Evolutionary conservation across 2,888 invertebrate species (phyloP).

Genomic region (Coleophora deauratella): DNA sequence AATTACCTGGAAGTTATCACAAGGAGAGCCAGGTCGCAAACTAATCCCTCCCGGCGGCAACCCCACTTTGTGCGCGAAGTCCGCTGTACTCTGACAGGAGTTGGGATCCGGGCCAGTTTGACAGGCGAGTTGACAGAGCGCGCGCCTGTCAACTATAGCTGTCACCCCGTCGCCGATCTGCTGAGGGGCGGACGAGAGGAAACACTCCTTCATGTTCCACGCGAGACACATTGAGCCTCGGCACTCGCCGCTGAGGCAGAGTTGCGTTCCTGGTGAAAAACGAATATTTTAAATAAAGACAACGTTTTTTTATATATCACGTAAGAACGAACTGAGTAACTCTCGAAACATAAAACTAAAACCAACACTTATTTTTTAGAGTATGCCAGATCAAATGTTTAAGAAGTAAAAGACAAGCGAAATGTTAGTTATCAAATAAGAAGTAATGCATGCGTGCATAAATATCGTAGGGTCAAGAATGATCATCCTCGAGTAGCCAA

Average conservation of each 20-base stretch:
- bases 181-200: constrained; percentile 86
- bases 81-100: constrained; percentile 90
- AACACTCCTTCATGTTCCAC: constrained; percentile 96
- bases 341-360: too few species aligned
- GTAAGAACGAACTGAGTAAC: too few species aligned
- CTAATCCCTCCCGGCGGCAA: constrained; percentile 88
- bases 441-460: too few species aligned
- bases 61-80: constrained; percentile 83
- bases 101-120: constrained; percentile 84
- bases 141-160: constrained; percentile 83
- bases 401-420: too few species aligned
- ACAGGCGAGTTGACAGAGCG: constrained; percentile 98
- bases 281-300: neutral
- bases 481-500: too few species aligned
- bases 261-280: constrained; percentile 72
- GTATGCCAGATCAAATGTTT: too few species aligned
- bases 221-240: constrained; percentile 95
- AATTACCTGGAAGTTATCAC: constrained; percentile 98
- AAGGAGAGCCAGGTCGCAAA: constrained; percentile 95
- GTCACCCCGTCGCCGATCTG: constrained; percentile 62
- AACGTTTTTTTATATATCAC: too few species aligned
- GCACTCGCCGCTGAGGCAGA: constrained; percentile 93
- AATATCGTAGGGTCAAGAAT: too few species aligned
- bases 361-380: too few species aligned
- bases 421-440: too few species aligned